Evolutionary conservation across 2,113 vertebrate genomes (phyloP), one percentile per base, ranked within the genome.

Genomic region (Nannospalax galili): DNA sequence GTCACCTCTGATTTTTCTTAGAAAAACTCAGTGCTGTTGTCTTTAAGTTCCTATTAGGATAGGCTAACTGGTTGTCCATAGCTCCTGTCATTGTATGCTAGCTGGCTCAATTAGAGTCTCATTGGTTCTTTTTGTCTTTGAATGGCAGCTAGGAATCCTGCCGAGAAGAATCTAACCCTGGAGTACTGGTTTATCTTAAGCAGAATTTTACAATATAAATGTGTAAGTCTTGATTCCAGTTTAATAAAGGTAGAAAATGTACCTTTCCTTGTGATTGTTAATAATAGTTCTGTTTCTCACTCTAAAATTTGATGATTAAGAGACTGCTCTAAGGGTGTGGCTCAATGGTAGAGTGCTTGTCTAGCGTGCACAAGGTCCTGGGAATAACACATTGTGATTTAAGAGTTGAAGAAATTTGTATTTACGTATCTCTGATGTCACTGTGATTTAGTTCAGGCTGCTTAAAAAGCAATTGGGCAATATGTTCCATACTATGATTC

Each of bases 61-160:
- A 86, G 40, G 24, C 52, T 37, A 35, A 69, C 35, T 67, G 42
- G 28, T 67, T 84, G 80, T 40, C 24, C 26, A 45, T 84, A 32
- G 64, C 70, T 95, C 19, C 4, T 73, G 32, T 87, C 16, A 7
- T 22, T 70, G 42, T 30, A 78, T 58, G 40, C 20, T 52, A 62
- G 32, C 20, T 26, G 2, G 26, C 64, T 65, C 3, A 32, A n/a
- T 37, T 74, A 48, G 74, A 67, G 35, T 64, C 32, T 52, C 88
- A 8, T 81, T 52, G 45, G 22, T n/a, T 94, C 91, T 73, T 72
- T 81, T 91, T 92, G 52, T 20, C 45, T 88, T 92, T 78, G 64
- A 81, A 24, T 67, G 60, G 70, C 58, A 37, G 24, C 24, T 88
- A 62, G 45, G 52, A 93, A 89, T 70, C 37, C 75, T 9, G 26